Evolutionary conservation across 2,888 invertebrate genomes (phyloP).

Genomic region (Diarsia mendica): DNA sequence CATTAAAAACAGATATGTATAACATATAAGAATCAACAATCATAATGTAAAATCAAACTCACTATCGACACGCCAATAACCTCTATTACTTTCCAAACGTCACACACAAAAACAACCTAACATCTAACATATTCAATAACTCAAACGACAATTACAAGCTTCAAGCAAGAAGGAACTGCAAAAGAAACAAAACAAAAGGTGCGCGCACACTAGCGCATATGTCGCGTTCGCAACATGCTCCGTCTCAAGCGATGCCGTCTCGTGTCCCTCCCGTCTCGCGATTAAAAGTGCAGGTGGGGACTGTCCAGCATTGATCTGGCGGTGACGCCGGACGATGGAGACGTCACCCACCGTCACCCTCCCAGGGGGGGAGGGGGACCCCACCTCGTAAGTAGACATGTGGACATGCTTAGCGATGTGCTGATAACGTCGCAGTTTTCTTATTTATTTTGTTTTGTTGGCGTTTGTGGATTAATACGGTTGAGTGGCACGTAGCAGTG

Average conservation of each 20-base stretch:
- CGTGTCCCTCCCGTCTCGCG: constrained; percentile 70
- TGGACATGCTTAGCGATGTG: constrained; percentile 86
- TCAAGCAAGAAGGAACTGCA: constrained; percentile 36
- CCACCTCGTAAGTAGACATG: constrained; percentile 78
- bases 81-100: not conserved
- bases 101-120: constrained; percentile 11
- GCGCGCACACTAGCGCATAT: constrained; percentile 65
- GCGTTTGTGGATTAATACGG: constrained; percentile 57
- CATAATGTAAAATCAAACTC: constrained; percentile 5
- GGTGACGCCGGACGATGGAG: constrained; percentile 85
- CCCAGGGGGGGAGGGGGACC: constrained; percentile 38
- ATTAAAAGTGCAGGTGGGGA: constrained; percentile 90
- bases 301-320: constrained; percentile 89
- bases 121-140: constrained; percentile 45
- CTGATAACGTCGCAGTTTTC: constrained; percentile 83
- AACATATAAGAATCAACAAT: not conserved
- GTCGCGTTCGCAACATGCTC: constrained; percentile 50
- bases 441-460: constrained; percentile 69
- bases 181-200: constrained; percentile 65
- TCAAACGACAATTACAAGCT: constrained; percentile 53
- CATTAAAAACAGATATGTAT: not conserved
- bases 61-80: not conserved
- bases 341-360: constrained; percentile 70
- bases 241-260: constrained; percentile 62
- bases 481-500: constrained; percentile 53